Base-by-base conservation (phyloP, 1,140 invertebrate species). In the Tetraneura akinire region DNA sequence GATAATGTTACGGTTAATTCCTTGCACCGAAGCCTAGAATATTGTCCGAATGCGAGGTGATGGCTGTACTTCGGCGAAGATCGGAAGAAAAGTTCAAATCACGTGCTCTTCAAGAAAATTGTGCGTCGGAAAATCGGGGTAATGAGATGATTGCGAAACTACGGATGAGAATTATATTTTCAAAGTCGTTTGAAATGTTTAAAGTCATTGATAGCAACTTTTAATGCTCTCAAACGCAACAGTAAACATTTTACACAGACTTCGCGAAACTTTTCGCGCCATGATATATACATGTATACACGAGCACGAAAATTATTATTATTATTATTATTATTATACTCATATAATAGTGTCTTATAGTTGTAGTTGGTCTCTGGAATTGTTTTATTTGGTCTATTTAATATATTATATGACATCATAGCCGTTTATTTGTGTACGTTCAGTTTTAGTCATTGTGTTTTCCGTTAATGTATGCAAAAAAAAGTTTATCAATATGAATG, bases 101-200 rank as follows among this genome's bases (percentile, higher is more conserved):
- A 57, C 53, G 53, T 57, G 26, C 53, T 21, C 21, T 57, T 57
- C 26, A 9, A 10, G 53, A 13, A 57, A 23, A 57, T 8, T n/a
- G 53, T 57, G 21, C 26, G 53, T 11, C 8, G 9, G 53, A 0
- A n/a, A 9, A 57, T 11, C 1, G 10, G 53, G 53, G 21, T 57
- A 57, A 57, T 57, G 53, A 57, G 53, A 57, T 57, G 53, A 57
- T 57, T 57, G 53, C 10, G 53, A 57, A 23, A 57, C 21, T 57
- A 3, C 21, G 21, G 21, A n/a, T n/a, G n/a, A 23, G 53, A 57
- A 57, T 57, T 26, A 57, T 57, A 57, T 57, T 57, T 57, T 26
- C 21, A 26, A 23, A 57, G 53, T 57, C 53, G 53, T 57, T 57
- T 26, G 53, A 26, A 26, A 26, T 8, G 53, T n/a, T 37, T 26